These are phyloP conservation scores for Stictonetta naevosa DNA, from an alignment of 2,113 vertebrate genomes.

Conservation along the genomic window DNA sequence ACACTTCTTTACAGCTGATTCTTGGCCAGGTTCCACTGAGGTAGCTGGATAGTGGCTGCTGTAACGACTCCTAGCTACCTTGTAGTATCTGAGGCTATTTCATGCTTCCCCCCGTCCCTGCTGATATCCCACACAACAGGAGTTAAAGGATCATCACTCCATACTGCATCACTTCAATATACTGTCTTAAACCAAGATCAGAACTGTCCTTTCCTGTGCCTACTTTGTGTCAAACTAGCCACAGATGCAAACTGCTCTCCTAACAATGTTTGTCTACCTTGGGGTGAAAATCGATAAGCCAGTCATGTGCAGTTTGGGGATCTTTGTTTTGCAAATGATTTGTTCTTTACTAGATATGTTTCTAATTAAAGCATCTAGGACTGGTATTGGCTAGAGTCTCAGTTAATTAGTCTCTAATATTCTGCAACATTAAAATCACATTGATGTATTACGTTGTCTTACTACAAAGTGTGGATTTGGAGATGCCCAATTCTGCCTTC, in stretches of 20 bases:
- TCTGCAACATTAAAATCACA: neutral
- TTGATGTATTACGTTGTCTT: neutral
- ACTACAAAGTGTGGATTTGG: neutral
- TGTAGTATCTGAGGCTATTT: neutral
- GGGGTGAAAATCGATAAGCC: neutral
- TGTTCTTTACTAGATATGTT: neutral
- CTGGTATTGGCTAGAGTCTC: neutral
- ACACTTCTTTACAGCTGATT: neutral
- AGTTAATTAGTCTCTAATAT: neutral
- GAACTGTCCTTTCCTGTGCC: neutral
- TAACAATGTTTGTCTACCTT: neutral
- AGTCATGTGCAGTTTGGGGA: neutral
- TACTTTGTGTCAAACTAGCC: neutral
- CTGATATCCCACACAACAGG: neutral
- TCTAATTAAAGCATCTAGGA: neutral
- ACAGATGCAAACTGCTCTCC: neutral
- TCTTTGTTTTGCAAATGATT: neutral
- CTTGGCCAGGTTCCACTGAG: neutral
- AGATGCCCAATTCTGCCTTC: neutral
- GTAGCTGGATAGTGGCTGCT: neutral
- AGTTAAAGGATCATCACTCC: neutral
- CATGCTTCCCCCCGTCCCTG: neutral
- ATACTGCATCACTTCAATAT: neutral
- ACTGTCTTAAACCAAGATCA: neutral
- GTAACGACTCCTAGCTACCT: neutral